These are phyloP conservation scores for Hybos culiciformis DNA, from an alignment of 2,888 invertebrate genomes.

Conservation along the genomic window DNA sequence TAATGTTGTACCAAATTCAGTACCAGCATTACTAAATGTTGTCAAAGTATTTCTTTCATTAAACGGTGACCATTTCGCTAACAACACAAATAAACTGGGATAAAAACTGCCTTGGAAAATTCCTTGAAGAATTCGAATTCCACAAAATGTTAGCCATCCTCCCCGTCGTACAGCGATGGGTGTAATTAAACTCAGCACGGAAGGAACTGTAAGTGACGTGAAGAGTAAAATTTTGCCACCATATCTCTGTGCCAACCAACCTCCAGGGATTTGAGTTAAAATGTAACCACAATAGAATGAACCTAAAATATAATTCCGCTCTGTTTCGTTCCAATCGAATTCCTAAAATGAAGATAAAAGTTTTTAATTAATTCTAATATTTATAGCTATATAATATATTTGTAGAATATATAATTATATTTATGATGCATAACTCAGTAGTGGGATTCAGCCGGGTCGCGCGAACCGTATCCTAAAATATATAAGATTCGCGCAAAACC, in stretches of 20 bases:
- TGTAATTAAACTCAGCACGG: slow-evolving; percentile 49
- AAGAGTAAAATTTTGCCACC: slow-evolving; percentile 52
- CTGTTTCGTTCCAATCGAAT: slow-evolving; percentile 42
- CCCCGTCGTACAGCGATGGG: slow-evolving; percentile 52
- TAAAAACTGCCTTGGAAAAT: slow-evolving; percentile 53
- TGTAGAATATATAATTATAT: no score
- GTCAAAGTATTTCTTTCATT: slow-evolving; percentile 51
- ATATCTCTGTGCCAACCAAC: slow-evolving; percentile 53
- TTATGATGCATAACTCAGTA: no score
- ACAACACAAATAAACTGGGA: slow-evolving; percentile 49
- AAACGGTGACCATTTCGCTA: slow-evolving; percentile 58
- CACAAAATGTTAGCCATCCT: slow-evolving; percentile 45
- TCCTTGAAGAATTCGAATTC: slow-evolving; percentile 51
- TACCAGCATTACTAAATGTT: slow-evolving; percentile 55
- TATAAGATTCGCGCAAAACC: no score
- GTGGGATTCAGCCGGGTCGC: no score
- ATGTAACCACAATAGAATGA: slow-evolving; percentile 60
- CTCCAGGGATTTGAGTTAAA: slow-evolving; percentile 48
- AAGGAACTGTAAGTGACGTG: slow-evolving; percentile 44
- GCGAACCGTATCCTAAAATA: no score
- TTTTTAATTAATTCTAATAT: not conserved
- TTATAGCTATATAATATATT: not conserved
- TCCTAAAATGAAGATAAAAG: slow-evolving; percentile 33
- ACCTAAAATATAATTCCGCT: slow-evolving; percentile 44
- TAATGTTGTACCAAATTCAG: slow-evolving; percentile 64